These are phyloP conservation scores for Delichon dasypus DNA, from an alignment of 2,797 vertebrate genomes.

Conservation along the genomic window DNA sequence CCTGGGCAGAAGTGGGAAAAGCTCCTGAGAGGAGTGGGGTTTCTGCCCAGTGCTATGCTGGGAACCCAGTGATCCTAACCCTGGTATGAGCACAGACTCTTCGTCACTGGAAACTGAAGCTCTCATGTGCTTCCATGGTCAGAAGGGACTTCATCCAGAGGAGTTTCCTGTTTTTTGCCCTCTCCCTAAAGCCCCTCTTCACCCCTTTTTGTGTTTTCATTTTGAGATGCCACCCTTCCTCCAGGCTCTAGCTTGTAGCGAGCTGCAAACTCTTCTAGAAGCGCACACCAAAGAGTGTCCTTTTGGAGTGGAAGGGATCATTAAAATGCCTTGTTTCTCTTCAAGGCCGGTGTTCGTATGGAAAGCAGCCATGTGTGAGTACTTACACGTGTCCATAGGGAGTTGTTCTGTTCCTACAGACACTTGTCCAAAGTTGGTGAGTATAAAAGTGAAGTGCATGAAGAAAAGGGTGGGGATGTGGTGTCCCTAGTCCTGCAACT, in stretches of 20 bases:
- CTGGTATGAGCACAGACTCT: background rate
- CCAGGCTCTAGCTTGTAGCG: background rate
- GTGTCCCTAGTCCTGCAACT: constrained; percentile 72
- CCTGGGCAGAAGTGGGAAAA: background rate
- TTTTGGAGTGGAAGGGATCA: background rate
- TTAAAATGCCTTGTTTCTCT: background rate
- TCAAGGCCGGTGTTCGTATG: background rate
- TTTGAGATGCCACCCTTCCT: background rate
- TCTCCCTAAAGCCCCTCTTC: background rate
- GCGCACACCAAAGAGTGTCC: background rate
- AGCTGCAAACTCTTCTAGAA: background rate
- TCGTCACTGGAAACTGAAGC: background rate
- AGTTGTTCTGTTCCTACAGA: constrained; percentile 57
- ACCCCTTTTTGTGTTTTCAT: background rate
- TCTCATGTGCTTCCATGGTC: background rate
- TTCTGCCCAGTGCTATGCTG: background rate
- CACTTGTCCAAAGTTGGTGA: constrained; percentile 80
- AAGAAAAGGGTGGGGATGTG: constrained; percentile 53
- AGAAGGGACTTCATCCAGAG: background rate
- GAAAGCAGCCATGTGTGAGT: background rate
- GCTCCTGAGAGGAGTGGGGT: background rate
- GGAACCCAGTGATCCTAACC: background rate
- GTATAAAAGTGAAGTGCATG: constrained; percentile 74
- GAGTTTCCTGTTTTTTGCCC: background rate
- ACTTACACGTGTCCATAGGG: background rate